Conservation (phyloP, 1,140 invertebrate genomes). For the Mya arenaria region DNA sequence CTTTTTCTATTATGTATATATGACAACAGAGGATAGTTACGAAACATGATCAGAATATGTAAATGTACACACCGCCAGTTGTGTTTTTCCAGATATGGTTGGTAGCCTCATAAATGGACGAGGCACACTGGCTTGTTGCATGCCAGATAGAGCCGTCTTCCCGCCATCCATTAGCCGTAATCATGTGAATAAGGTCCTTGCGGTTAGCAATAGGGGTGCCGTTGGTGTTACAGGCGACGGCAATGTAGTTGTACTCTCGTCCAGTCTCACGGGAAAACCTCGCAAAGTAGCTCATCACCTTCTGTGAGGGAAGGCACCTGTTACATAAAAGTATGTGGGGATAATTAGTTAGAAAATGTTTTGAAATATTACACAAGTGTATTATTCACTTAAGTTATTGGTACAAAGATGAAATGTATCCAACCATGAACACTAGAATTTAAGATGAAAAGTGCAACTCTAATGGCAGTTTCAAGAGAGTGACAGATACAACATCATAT, state of each 20-base stretch:
- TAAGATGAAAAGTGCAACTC: no score
- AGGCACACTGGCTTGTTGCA: constrained; percentile 74
- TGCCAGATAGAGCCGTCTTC: constrained; percentile 75
- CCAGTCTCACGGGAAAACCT: constrained; percentile 72
- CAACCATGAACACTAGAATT: no score
- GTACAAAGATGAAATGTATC: no score
- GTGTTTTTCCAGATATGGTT: constrained; percentile 69
- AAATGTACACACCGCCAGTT: constrained; percentile 58
- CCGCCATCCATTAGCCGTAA: constrained; percentile 77
- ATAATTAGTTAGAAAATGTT: no score
- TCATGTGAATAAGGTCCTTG: constrained; percentile 71
- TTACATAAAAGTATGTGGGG: neutral
- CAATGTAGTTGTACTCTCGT: constrained; percentile 76
- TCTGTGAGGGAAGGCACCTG: constrained; percentile 75
- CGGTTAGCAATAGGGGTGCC: constrained; percentile 62
- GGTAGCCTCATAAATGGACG: constrained; percentile 68
- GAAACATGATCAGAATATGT: no score
- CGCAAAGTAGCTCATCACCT: constrained; percentile 70
- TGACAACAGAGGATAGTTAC: no score
- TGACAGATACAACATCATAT: no score
- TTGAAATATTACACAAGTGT: no score
- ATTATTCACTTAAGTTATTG: no score
- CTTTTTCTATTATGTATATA: no score
- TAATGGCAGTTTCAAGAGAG: no score
- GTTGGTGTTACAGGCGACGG: constrained; percentile 72